Base-by-base conservation (phyloP, 2,888 invertebrate genomes). In the Steinernema scapterisci region DNA sequence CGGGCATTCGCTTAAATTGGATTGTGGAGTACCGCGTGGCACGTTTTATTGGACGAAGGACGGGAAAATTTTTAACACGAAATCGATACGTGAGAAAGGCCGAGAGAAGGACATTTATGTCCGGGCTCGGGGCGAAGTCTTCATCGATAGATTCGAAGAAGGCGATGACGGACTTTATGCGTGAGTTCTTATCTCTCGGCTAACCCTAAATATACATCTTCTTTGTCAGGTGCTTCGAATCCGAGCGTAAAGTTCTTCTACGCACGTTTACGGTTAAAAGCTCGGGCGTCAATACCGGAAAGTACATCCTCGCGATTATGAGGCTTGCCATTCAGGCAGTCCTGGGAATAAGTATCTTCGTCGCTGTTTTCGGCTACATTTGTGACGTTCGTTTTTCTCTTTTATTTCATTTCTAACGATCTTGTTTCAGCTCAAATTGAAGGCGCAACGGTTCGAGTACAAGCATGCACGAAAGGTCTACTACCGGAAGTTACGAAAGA, bases 1-100 rank as follows among this genome's bases (percentile, higher is more conserved):
- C 5, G 13, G 13, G 5, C 13, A 19, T 11, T 5, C 21, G 21
- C 13, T 54, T 13, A 25, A 5, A 11, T 5, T 11, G 3, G 63
- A 31, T 16, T 63, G 63, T 13, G 63, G 63, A 27, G 13, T 7
- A 9, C n/a, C n/a, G n/a, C n/a, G n/a, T n/a, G 38, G 63, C 7
- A 31, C 63, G 63, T 27, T 63, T 5, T 63, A 27, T n/a, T 63
- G 63, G 63, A 63, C 6, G 31, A 63, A 63, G 31, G 19, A 63
- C 63, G 31, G 38, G 11, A 25, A 31, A 2, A 25, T 7, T 6
- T 2, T 63, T 1, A 63, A 27, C 1, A 31, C 31, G 16, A 38
- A 63, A 13, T 2, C 11, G 3, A 21, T 54, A 19, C 23, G 23
- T 13, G 16, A 11, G 7, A 3, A 2, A 11, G 7, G 23, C 5